Conservation (phyloP, 1,140 invertebrate species). For the Caerostris darwini region DNA sequence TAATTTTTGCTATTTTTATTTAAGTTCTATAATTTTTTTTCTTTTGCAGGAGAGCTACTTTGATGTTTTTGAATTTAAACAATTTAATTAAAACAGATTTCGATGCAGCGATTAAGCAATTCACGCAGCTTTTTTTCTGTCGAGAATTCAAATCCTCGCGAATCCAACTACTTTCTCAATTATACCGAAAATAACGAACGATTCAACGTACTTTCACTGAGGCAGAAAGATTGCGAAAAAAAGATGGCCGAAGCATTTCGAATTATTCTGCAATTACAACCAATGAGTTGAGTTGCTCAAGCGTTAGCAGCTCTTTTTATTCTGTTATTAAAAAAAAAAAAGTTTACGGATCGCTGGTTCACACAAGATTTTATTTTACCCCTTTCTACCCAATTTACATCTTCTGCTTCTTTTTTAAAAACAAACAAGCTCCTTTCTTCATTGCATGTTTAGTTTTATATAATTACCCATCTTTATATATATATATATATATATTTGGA, state of each 20-base stretch:
- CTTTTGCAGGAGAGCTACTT: too few relatives aligned
- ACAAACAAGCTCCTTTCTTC: too few relatives aligned
- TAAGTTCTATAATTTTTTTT: too few relatives aligned
- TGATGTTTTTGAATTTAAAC: background rate
- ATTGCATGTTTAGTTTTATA: too few relatives aligned
- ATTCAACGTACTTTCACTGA: conserved; percentile 34
- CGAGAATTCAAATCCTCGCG: background rate
- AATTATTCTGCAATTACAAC: conserved; percentile 54
- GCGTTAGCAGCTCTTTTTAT: background rate
- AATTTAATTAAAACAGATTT: background rate
- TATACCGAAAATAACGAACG: background rate
- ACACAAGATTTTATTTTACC: background rate
- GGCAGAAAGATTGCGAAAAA: conserved; percentile 44
- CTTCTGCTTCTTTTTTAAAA: too few relatives aligned
- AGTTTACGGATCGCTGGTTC: background rate
- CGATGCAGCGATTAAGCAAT: background rate
- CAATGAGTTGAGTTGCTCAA: conserved; percentile 49
- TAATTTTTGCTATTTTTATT: too few relatives aligned
- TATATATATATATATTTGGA: too few relatives aligned
- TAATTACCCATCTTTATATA: too few relatives aligned
- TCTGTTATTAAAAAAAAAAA: background rate
- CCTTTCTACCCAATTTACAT: background rate
- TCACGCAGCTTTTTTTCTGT: background rate
- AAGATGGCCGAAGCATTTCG: background rate
- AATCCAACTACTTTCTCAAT: background rate